phyloP scores from a whole-genome alignment of 1,140 invertebrate genomes.

The Himalopsyche phryganea region DNA sequence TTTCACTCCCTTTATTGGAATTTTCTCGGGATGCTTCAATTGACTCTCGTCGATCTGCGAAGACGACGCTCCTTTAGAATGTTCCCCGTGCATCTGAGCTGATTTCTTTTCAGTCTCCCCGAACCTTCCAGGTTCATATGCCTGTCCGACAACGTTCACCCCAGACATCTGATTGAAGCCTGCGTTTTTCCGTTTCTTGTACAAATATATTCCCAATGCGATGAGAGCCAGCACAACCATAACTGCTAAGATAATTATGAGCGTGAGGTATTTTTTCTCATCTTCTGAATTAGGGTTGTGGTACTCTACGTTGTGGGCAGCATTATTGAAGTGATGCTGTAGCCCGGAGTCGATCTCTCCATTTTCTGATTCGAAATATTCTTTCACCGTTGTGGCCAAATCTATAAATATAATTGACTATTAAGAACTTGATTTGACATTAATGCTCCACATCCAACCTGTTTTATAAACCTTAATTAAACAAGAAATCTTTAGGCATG shows the following conservation, averaged over 20 bases:
- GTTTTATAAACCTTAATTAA: too few species aligned
- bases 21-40: not conserved
- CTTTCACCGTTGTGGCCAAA: too few species aligned
- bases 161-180: slow-evolving; percentile 7
- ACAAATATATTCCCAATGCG: slow-evolving; percentile 15
- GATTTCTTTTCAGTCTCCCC: slow-evolving; percentile 2
- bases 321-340: not conserved
- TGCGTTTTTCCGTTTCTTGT: slow-evolving; percentile 3
- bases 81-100: slow-evolving; percentile 1
- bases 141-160: slow-evolving; percentile 16
- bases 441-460: too few species aligned
- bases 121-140: slow-evolving; percentile 8
- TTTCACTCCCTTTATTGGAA: not conserved
- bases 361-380: not conserved
- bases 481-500: too few species aligned
- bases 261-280: slow-evolving; percentile 19
- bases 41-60: not conserved
- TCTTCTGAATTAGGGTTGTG: not conserved
- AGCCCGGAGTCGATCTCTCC: not conserved
- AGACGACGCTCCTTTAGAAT: not conserved
- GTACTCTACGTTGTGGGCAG: not conserved
- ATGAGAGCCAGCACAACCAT: slow-evolving; percentile 24
- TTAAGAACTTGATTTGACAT: too few species aligned
- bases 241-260: slow-evolving; percentile 20
- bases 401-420: too few species aligned